Evolutionary conservation across 2,113 vertebrate genomes (phyloP), one percentile per base, ranked within the genome.

Genomic region (Crotophaga sulcirostris): DNA sequence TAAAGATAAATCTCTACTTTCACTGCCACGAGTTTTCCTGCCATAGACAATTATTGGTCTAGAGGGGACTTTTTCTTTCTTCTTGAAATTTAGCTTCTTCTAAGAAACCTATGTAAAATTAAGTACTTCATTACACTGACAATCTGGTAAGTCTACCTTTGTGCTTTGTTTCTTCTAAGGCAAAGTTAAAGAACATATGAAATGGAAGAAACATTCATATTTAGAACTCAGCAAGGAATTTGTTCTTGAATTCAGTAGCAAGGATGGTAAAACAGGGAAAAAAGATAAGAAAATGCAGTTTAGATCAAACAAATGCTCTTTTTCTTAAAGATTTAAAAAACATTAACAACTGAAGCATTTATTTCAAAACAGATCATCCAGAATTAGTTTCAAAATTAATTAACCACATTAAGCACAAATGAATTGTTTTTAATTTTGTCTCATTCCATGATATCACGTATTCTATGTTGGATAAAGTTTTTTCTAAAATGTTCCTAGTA

Each of bases 121-220:
- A 96, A 97, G 69, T 59, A 72, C 87, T 97, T 96, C 84, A 95
- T 96, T 97, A 93, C 91, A 89, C 69, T 97, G 94, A 89, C 93
- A 96, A 55, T 82, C 66, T 95, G 73, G 28, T 49, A 77, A 90
- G 55, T 33, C 79, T 90, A 89, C 91, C 85, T 95, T 89, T 38
- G 87, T 94, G 95, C 76, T 95, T 93, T 94, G 79, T 75, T 96
- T 55, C 89, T 96, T 78, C 76, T 55, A 55, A 90, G 54, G 55
- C 54, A 76, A 70, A 94, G 51, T 77, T 77, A 89, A 91, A 58
- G 52, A 89, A 49, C 13, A 58, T 36, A 70, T 13, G 66, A 97
- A 95, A 77, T 55, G 29, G 79, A 87, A 86, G 73, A 83, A 93
- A 74, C 9, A 17, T 58, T 87, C 56, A 19, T 33, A 45, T 44